Evolutionary conservation across 2,113 vertebrate species (phyloP).

Genomic region (Catharus fuscescens): DNA sequence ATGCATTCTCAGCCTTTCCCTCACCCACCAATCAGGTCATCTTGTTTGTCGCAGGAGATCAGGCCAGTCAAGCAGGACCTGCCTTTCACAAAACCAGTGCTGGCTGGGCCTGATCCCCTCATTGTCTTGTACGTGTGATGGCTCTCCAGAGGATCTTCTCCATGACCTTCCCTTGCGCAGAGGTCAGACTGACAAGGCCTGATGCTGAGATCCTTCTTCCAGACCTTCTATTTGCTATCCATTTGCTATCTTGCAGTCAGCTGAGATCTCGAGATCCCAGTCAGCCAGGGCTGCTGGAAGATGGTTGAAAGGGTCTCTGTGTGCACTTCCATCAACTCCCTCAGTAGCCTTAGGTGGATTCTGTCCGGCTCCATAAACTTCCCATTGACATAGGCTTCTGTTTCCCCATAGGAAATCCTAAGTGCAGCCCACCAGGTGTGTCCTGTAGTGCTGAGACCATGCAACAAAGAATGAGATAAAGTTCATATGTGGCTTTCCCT

Average conservation of each 20-base stretch:
- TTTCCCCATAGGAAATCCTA: background rate
- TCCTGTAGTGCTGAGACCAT: background rate
- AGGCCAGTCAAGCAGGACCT: background rate
- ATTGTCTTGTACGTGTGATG: accelerated
- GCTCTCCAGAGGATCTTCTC: background rate
- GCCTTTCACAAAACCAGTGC: background rate
- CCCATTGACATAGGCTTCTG: background rate
- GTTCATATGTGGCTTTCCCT: accelerated
- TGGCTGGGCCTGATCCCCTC: background rate
- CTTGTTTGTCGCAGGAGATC: background rate
- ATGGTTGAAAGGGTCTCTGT: background rate
- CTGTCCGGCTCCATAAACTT: background rate
- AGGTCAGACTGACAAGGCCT: background rate
- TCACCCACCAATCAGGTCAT: background rate
- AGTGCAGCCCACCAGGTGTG: background rate
- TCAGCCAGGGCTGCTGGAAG: background rate
- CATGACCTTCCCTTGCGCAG: background rate
- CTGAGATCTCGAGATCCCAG: background rate
- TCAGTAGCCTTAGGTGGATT: background rate
- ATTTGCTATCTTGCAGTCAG: background rate
- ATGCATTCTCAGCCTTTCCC: background rate
- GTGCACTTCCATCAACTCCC: background rate
- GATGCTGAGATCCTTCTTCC: background rate
- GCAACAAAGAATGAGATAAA: background rate
- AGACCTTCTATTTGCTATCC: background rate